Conservation (phyloP, 2,113 vertebrate genomes). For the Sylvia atricapilla region DNA sequence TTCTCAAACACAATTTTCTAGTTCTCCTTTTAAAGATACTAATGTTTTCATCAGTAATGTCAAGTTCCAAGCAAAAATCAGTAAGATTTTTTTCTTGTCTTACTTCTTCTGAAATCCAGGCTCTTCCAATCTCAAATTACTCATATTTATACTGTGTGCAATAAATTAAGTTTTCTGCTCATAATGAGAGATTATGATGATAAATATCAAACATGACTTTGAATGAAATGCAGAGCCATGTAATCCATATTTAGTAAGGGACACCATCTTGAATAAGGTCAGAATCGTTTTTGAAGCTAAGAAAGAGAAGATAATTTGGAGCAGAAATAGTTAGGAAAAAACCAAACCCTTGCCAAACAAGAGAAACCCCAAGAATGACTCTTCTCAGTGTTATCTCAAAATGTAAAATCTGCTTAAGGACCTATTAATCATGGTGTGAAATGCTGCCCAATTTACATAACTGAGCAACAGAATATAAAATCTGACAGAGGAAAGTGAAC, state of each 20-base stretch:
- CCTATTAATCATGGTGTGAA: background rate
- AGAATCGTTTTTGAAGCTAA: background rate
- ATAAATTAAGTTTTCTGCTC: background rate
- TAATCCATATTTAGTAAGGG: background rate
- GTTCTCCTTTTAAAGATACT: background rate
- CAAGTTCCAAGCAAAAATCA: slow-evolving; percentile 16
- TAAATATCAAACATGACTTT: slow-evolving; percentile 44
- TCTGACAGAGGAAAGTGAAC: background rate
- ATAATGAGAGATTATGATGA: slow-evolving; percentile 10
- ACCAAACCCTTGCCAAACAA: background rate
- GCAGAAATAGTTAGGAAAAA: background rate
- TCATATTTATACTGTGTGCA: background rate
- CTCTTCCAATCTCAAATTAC: background rate
- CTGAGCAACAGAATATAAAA: slow-evolving; percentile 15
- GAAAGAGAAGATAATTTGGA: background rate
- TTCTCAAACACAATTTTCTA: background rate
- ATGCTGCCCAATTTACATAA: slow-evolving; percentile 16
- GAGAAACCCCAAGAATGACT: background rate
- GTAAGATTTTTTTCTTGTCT: background rate
- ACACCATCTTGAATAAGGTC: background rate
- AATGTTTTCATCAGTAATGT: background rate
- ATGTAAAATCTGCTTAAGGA: background rate
- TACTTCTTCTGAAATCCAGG: background rate
- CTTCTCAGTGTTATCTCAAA: background rate
- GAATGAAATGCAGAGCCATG: slow-evolving; percentile 10